Evolutionary conservation across 2,888 invertebrate species (phyloP).

Genomic region (Seira ritae): DNA sequence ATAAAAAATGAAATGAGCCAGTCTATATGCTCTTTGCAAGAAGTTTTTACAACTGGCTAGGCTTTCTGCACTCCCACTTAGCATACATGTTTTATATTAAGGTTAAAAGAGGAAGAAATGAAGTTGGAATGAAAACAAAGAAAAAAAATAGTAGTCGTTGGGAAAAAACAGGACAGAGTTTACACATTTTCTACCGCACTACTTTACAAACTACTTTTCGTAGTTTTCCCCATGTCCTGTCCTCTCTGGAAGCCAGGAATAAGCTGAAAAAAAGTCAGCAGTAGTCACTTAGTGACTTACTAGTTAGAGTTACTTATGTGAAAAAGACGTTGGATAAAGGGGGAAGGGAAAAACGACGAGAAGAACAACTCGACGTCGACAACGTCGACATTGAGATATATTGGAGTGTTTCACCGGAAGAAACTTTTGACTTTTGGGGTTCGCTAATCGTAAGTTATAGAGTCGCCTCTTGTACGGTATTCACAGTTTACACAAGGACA

Average conservation of each 20-base stretch:
- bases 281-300: constrained; percentile 61
- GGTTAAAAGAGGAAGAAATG: background rate
- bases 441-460: constrained; percentile 74
- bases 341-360: constrained; percentile 54
- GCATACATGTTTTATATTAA: constrained; percentile 7
- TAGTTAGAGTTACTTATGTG: constrained; percentile 59
- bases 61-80: background rate
- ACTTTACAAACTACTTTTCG: constrained; percentile 13
- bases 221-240: background rate
- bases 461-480: constrained; percentile 67
- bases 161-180: constrained; percentile 28
- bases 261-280: constrained; percentile 60
- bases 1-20: constrained; percentile 46
- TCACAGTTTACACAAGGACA: constrained; percentile 56
- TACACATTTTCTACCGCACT: constrained; percentile 16
- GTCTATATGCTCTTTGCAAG: constrained; percentile 22
- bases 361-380: constrained; percentile 59
- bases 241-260: constrained; percentile 49
- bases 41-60: background rate
- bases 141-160: constrained; percentile 14
- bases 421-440: constrained; percentile 74
- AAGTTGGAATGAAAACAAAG: background rate
- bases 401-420: constrained; percentile 71
- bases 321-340: constrained; percentile 57
- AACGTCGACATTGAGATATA: constrained; percentile 73